These are phyloP conservation scores for Apis laboriosa DNA, from an alignment of 1,140 invertebrate genomes.

Conservation along the genomic window DNA sequence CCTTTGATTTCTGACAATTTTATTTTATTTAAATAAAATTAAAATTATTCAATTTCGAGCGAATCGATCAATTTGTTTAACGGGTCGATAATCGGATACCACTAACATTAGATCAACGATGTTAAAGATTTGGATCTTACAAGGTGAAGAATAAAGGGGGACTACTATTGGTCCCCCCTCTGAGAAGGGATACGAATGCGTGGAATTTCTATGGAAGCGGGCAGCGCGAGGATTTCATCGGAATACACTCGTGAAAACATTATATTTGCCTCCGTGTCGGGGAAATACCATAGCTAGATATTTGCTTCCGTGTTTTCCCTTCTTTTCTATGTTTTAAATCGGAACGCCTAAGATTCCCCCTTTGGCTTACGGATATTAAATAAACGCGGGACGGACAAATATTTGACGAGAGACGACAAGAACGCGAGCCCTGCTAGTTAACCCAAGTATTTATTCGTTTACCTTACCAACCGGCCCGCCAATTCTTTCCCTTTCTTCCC, in stretches of 20 bases:
- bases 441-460: constrained; percentile 26
- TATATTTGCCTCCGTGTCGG: constrained; percentile 28
- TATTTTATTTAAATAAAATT: too few relatives aligned
- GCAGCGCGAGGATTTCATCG: not conserved
- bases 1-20: too few relatives aligned
- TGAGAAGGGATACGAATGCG: not conserved
- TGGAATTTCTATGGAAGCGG: not conserved
- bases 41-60: too few relatives aligned
- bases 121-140: too few relatives aligned
- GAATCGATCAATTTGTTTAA: too few relatives aligned
- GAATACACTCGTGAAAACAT: constrained; percentile 24
- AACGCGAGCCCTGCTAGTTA: not conserved
- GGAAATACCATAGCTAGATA: constrained; percentile 9
- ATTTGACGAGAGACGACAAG: constrained; percentile 16
- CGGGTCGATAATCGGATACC: too few relatives aligned
- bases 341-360: not conserved
- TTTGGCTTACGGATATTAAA: constrained; percentile 14
- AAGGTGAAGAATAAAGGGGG: too few relatives aligned
- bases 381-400: constrained; percentile 11
- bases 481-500: not conserved
- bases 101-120: too few relatives aligned
- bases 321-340: constrained; percentile 14
- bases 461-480: not conserved
- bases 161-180: too few relatives aligned
- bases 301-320: constrained; percentile 7